phyloP scores from a whole-genome alignment of 2,888 invertebrate genomes.

The Pollenia angustigena region DNA sequence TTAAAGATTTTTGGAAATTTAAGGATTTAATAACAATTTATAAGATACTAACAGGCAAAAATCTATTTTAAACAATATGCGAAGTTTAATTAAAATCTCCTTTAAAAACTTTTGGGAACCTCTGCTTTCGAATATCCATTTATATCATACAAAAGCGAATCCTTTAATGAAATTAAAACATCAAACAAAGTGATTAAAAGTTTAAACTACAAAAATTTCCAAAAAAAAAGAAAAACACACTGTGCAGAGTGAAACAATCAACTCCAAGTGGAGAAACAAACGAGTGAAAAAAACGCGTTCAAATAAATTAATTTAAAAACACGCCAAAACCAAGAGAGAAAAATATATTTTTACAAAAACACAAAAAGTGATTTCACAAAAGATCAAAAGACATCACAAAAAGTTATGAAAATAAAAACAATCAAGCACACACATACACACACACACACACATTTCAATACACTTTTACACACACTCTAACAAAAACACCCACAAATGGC shows the following conservation, averaged over 20 bases:
- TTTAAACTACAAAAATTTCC: conserved; percentile 40
- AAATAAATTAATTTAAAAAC: conserved; percentile 82
- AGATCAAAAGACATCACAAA: conserved; percentile 75
- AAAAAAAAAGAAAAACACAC: conserved; percentile 20
- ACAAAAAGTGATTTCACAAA: conserved; percentile 72
- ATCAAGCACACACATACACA: not conserved
- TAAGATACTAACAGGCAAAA: too few species aligned
- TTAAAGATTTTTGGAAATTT: too few species aligned
- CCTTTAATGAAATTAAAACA: conserved; percentile 72
- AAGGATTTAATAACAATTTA: too few species aligned
- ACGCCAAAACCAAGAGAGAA: conserved; percentile 79
- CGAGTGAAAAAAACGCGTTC: conserved; percentile 65
- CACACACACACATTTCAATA: not conserved
- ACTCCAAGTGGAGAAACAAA: conserved; percentile 15
- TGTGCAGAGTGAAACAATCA: conserved; percentile 40
- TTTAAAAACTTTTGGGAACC: not conserved
- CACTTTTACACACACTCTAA: not conserved
- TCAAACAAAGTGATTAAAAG: conserved; percentile 69
- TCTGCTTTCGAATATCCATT: not conserved
- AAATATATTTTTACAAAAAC: conserved; percentile 59
- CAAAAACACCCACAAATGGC: conserved; percentile 29
- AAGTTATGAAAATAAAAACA: conserved; percentile 64
- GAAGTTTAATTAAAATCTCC: not conserved
- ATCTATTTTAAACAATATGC: too few species aligned
- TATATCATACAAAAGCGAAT: conserved; percentile 25